Evolutionary conservation across 2,888 invertebrate genomes (phyloP), one percentile per base, ranked within the genome.

Genomic region (Lasioglossum marginatum): DNA sequence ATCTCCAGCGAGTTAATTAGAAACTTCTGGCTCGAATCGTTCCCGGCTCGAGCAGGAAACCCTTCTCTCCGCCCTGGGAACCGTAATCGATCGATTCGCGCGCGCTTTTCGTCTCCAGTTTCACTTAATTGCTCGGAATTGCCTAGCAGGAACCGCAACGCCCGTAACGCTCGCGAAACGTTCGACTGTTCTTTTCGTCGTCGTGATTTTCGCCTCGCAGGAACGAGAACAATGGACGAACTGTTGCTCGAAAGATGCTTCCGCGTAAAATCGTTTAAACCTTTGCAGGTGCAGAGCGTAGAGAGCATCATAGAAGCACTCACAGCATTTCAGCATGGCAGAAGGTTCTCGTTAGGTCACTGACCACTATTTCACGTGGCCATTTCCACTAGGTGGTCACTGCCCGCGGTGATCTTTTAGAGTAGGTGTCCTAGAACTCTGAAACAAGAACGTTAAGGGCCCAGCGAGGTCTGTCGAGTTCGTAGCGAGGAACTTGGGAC

Each of bases 1-100:
- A 89, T 86, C 77, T 82, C 6, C 75, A 86, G 77, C 82, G 85
- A 83, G 88, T 80, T 92, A 92, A 92, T 91, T 92, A 91, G 89
- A 89, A 91, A 87, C 88, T 71, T 78, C 70, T 74, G 74, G 27
- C 68, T 52, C 14, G 43, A 27, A 66, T 52, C 72, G 60, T 48
- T 71, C 70, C 73, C 40, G 34, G 43, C 31, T 48, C 66, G 31
- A 48, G 6, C 27, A 19, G 52, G 63, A 57, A 52, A 34, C 31
- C n/a, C 40, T n/a, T 73, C 12, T 73, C 45, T 48, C 40, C 37
- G 10, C 12, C 52, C 27, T 37, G 43, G 4, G n/a, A 75, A 72
- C 40, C 68, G 60, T 77, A 48, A 74, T 72, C 27, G 52, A 79
- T 57, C 45, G 72, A 40, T 19, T 57, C 57, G 16, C 48, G 16